Base-by-base conservation (phyloP, 2,113 vertebrate genomes). In the Sapayoa aenigma region DNA sequence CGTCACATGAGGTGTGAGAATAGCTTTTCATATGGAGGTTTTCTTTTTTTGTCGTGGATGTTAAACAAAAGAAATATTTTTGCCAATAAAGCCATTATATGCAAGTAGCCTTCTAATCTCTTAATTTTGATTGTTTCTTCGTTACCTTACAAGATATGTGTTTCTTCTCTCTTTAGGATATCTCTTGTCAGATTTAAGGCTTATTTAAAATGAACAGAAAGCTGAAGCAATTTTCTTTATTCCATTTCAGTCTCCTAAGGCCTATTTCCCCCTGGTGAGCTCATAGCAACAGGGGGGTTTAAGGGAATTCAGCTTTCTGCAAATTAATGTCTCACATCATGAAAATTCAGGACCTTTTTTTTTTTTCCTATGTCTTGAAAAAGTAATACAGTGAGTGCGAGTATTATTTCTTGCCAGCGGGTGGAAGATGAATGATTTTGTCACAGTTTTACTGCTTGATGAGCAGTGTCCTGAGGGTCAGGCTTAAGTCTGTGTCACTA, bases 331-430 rank as follows among this genome's bases (percentile, higher is more conserved):
- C 97, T 98, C 98, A 96, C 98, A 98, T 98, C 98, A 98, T 98
- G 98, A 98, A 98, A 98, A 98, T 98, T 98, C 98, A 98, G 98
- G 97, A 97, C 97, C 97, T 95, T 97, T 97, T 97, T 96, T 96
- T 96, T 96, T 86, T 74, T 79, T 42, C 1, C 79, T 97, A 52
- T 98, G 97, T 98, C 98, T 98, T 98, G 97, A 98, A 98, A 97
- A 98, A 98, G 98, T 98, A 98, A 98, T 98, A 98, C 98, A 98
- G 98, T 98, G 98, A 98, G 98, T 98, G 98, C 82, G 96, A 98
- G 98, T 98, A 98, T 98, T 98, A 98, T 98, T 98, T 98, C 98
- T 98, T 98, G 98, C 98, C 98, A 98, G 98, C 98, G 98, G 98
- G 98, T 98, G 97, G 98, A 98, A 98, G 98, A 98, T 98, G 98